Conservation (phyloP, 2,113 vertebrate species). For the Garra rufa region DNA sequence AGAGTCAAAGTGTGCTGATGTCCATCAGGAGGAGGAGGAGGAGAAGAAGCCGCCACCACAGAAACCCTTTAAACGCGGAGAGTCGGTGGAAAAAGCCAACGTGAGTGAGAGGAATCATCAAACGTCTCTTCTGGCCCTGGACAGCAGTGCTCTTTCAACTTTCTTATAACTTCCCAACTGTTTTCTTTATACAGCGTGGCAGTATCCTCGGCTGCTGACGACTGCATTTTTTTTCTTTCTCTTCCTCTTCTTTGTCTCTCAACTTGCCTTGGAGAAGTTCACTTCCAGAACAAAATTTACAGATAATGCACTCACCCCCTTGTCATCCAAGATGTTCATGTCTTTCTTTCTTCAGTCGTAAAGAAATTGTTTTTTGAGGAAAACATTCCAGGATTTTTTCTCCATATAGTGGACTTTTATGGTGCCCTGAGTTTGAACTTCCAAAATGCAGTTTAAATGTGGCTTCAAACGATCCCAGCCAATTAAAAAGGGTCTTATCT, state of each 20-base stretch:
- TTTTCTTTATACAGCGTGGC: neutral
- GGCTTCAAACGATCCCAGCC: no score
- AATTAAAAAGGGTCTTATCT: no score
- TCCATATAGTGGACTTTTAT: no score
- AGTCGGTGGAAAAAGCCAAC: constrained; percentile 86
- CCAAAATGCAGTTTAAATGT: no score
- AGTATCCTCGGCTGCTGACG: neutral
- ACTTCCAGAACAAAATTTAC: no score
- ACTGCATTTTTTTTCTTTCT: neutral
- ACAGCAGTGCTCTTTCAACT: neutral
- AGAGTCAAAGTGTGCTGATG: constrained; percentile 18
- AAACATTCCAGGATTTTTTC: no score
- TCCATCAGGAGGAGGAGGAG: constrained; percentile 78
- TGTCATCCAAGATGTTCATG: no score
- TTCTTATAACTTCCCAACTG: neutral
- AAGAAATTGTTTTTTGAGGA: no score
- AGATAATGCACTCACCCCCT: no score
- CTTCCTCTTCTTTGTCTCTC: neutral
- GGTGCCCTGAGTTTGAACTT: no score
- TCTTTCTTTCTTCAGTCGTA: no score
- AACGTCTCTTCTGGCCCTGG: constrained; percentile 29
- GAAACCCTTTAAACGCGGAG: constrained; percentile 75
- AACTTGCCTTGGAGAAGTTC: neutral
- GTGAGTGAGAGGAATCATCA: constrained; percentile 69
- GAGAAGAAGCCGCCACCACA: constrained; percentile 64